Percentiles rank a stretch among this genome's conserved stretches.
Evolutionary conservation across 1,140 invertebrate species (phyloP).

Genomic region (Pygmarrhopalites habei): DNA sequence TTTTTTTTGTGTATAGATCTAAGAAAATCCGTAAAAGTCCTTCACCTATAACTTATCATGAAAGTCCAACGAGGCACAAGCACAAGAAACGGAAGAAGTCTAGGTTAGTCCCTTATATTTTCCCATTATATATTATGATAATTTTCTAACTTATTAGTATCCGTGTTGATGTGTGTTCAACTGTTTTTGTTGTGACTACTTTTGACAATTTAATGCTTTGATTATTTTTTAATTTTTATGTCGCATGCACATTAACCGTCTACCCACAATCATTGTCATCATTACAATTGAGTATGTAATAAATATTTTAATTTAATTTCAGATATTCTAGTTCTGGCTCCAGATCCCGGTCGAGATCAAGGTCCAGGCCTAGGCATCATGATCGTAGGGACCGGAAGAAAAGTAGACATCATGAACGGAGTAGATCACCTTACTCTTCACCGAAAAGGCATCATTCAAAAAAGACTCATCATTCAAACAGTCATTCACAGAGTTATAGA

Average conservation of each 20-base stretch:
- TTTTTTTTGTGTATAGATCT: constrained; percentile 14
- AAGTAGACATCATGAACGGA: constrained; percentile 30
- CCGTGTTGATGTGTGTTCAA: not conserved
- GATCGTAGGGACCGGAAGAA: constrained; percentile 22
- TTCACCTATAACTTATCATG: constrained; percentile 29
- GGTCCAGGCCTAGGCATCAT: constrained; percentile 2
- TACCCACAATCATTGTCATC: no score
- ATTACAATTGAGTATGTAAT: no score
- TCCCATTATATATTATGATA: no score
- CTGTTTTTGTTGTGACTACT: not conserved
- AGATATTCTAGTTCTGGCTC: constrained; percentile 24
- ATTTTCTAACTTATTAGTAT: no score
- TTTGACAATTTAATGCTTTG: not conserved
- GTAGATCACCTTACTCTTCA: constrained; percentile 35
- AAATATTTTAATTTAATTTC: not conserved
- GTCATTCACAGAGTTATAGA: constrained; percentile 12
- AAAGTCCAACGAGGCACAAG: constrained; percentile 28
- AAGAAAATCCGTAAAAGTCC: constrained; percentile 26
- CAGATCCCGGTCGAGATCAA: constrained; percentile 31
- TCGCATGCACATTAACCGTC: not conserved
- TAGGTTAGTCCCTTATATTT: constrained; percentile 16
- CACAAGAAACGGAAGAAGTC: constrained; percentile 37
- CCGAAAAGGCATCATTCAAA: constrained; percentile 33
- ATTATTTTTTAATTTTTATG: not conserved
- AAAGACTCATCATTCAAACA: constrained; percentile 21